Conservation (phyloP, 2,113 vertebrate genomes). For the Cepphus grylle region DNA sequence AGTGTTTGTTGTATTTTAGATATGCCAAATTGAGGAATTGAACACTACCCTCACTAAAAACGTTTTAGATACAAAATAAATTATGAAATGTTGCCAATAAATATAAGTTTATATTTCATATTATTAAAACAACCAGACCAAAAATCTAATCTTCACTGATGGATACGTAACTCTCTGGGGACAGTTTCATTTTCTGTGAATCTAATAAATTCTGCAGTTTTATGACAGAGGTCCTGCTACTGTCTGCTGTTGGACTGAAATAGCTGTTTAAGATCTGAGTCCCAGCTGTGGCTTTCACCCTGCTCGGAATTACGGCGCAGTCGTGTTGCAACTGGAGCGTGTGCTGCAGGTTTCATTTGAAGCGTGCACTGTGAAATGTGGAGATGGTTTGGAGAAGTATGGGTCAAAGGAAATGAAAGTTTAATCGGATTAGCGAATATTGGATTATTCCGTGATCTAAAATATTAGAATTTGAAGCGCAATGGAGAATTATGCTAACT, state of each 20-base stretch:
- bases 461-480: neutral
- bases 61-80: neutral
- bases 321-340: neutral
- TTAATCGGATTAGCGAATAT: neutral
- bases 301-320: neutral
- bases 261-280: neutral
- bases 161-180: neutral
- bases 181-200: neutral
- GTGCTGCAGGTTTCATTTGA: neutral
- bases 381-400: neutral
- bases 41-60: neutral
- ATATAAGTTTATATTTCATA: neutral
- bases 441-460: neutral
- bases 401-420: neutral
- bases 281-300: conserved; percentile 5
- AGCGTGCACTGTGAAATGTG: neutral
- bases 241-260: neutral
- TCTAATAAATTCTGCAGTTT: neutral
- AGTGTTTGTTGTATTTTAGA: neutral
- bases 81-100: neutral
- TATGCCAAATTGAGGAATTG: neutral
- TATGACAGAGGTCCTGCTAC: neutral
- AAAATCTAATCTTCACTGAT: neutral
- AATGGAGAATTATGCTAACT: neutral
- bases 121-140: neutral